Conservation (phyloP, 35 echinoderm and acorn worm species). For the Heliocidaris tuberculata region DNA sequence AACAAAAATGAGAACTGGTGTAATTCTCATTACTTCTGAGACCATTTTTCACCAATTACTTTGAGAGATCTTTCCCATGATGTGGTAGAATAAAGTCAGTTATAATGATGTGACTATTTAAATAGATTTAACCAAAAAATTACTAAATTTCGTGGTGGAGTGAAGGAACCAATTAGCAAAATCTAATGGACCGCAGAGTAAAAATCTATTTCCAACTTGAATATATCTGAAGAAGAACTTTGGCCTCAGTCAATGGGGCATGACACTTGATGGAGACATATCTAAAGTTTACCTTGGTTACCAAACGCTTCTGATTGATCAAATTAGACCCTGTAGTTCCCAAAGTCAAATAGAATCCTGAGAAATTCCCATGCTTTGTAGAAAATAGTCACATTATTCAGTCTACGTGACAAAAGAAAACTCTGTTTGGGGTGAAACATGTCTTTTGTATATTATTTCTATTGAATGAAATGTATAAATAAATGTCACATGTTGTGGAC, state of each 20-base stretch:
- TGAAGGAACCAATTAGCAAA: background rate
- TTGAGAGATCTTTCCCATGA: background rate
- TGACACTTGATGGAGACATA: background rate
- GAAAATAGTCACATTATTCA: background rate
- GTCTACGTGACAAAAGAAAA: background rate
- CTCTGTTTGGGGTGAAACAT: background rate
- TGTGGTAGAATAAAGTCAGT: background rate
- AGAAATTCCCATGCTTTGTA: background rate
- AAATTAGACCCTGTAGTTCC: background rate
- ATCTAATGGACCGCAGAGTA: background rate
- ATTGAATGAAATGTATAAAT: background rate
- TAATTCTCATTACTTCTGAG: background rate
- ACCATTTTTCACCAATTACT: background rate
- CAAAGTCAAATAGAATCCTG: background rate
- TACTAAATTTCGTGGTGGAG: background rate
- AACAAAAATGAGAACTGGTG: background rate
- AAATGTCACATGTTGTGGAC: background rate
- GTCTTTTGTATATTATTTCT: background rate
- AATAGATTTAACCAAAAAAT: background rate
- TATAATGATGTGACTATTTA: background rate
- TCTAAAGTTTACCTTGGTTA: background rate
- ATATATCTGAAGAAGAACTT: background rate
- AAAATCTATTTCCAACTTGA: background rate
- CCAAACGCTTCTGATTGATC: background rate
- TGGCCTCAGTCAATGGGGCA: conserved; percentile 14